phyloP scores from a whole-genome alignment of 2,888 invertebrate species.

The Cremastinae sp. region DNA sequence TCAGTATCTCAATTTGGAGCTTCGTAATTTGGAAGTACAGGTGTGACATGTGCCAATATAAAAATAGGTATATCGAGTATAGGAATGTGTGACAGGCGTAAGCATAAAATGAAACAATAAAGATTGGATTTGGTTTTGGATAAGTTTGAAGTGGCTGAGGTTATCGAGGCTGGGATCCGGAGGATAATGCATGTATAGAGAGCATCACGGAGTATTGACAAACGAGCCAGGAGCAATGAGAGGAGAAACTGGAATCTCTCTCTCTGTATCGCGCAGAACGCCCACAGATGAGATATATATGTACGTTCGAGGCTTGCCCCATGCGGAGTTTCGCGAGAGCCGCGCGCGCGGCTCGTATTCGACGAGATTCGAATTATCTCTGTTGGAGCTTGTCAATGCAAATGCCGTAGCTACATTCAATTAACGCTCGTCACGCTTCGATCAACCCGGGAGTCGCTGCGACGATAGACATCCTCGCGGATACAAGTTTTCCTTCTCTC shows the following conservation, averaged over 20 bases:
- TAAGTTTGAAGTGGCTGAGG: not conserved
- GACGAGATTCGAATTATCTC: conserved; percentile 80
- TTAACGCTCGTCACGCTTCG: conserved; percentile 79
- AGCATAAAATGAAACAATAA: too few relatives aligned
- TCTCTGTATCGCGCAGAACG: conserved; percentile 66
- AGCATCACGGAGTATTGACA: conserved; percentile 75
- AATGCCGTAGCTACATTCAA: conserved; percentile 79
- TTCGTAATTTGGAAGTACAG: too few relatives aligned
- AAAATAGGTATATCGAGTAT: too few relatives aligned
- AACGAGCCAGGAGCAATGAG: conserved; percentile 73
- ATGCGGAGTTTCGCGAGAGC: conserved; percentile 29
- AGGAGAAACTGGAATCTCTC: too few relatives aligned
- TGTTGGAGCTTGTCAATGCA: conserved; percentile 79
- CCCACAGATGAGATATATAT: conserved; percentile 46
- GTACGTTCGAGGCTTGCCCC: conserved; percentile 37
- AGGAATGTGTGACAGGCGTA: not conserved
- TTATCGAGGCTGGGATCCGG: too few relatives aligned
- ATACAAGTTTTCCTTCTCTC: not conserved
- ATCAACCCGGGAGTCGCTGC: conserved; percentile 69
- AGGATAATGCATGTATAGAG: conserved; percentile 45
- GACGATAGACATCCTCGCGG: conserved; percentile 44
- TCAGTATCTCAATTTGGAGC: too few relatives aligned
- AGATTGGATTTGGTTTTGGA: not conserved
- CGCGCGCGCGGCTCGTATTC: conserved; percentile 75
- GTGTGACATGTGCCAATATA: too few relatives aligned